Evolutionary conservation across 2,113 vertebrate species (phyloP).

Genomic region (Octodon degus): DNA sequence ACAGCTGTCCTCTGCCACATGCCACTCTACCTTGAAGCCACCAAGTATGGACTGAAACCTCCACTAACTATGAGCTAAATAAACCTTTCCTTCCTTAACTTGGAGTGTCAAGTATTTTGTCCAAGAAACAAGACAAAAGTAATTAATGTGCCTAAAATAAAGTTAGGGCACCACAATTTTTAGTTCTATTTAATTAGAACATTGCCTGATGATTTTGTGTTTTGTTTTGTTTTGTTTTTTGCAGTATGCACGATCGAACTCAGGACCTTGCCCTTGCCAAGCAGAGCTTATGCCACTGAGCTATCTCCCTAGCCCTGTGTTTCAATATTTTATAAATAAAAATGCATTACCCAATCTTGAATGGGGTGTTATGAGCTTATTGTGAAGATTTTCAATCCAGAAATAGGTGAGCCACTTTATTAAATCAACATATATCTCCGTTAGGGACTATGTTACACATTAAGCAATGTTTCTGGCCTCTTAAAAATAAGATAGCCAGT

Average conservation of each 20-base stretch:
- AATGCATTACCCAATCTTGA: neutral
- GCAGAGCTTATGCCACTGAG: no score
- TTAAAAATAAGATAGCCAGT: neutral
- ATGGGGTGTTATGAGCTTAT: neutral
- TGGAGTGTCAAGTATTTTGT: no score
- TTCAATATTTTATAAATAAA: neutral
- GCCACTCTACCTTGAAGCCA: no score
- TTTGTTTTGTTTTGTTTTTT: neutral
- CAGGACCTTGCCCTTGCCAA: no score
- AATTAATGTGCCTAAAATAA: neutral
- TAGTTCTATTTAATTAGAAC: neutral
- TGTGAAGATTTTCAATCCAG: neutral
- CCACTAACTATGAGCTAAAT: no score
- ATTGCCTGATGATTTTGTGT: neutral
- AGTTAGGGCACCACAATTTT: neutral
- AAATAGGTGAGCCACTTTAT: neutral
- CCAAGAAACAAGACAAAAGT: no score
- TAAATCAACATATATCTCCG: neutral
- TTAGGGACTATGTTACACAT: neutral
- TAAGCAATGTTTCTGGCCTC: neutral
- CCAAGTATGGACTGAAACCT: no score
- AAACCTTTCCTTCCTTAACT: no score
- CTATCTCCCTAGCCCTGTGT: neutral
- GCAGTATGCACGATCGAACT: no score
- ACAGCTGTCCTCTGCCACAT: no score